Evolutionary conservation across 64 coral and sea anemone species (phyloP).

Genomic region (Montipora capricornis): DNA sequence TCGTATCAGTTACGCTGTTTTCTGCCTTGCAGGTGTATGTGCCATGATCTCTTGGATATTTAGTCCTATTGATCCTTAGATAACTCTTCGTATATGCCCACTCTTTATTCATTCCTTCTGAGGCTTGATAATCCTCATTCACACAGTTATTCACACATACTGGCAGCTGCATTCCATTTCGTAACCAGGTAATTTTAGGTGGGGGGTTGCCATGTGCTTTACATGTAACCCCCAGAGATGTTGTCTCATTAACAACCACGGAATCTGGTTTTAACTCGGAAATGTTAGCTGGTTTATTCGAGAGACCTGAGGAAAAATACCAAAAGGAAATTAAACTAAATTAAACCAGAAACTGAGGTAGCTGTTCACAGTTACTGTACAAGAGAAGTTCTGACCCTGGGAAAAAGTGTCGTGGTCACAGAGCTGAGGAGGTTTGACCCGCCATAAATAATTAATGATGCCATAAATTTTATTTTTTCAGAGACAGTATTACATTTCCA

Average conservation of each 20-base stretch:
- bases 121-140: neutral
- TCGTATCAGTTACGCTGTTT: neutral
- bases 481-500: too few species aligned
- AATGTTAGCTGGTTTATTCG: neutral
- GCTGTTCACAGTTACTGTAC: too few species aligned
- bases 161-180: constrained; percentile 9
- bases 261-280: neutral
- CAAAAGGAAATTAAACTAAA: neutral
- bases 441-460: too few species aligned
- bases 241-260: neutral
- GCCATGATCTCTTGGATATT: constrained; percentile 30
- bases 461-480: too few species aligned
- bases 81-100: neutral
- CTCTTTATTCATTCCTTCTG: neutral
- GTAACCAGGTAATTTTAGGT: constrained; percentile 25
- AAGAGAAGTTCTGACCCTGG: too few species aligned
- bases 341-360: neutral
- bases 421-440: too few species aligned
- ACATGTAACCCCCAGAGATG: neutral
- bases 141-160: neutral
- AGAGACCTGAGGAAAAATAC: neutral
- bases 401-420: too few species aligned
- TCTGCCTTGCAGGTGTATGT: constrained; percentile 22
- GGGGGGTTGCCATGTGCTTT: constrained; percentile 4
- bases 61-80: neutral